Evolutionary conservation across 2,888 invertebrate species (phyloP), one percentile per base, ranked within the genome.

Genomic region (Campoplex nolae): DNA sequence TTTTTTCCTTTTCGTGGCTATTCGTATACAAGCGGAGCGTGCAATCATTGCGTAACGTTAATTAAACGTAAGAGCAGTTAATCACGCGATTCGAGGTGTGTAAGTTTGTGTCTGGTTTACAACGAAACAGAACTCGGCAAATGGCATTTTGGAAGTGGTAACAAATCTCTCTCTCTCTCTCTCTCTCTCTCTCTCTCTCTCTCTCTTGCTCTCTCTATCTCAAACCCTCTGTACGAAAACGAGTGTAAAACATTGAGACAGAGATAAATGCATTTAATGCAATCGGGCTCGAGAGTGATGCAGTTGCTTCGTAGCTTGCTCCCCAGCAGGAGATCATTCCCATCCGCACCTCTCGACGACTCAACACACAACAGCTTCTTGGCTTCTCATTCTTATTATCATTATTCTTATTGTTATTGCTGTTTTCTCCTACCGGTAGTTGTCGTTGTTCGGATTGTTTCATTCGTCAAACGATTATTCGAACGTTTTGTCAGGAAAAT

Each of bases 271-370:
- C 68, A 78, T 86, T 83, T 62, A 86, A 83, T 86, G 85, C 83
- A 86, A 74, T 71, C 82, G 85, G 73, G 74, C 62, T 32, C 80
- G 73, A 62, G 82, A 70, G 85, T 85, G 85, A 83, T 86, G 85
- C 82, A 75, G 85, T 83, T 86, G 74, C 68, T 65, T 42, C 75
- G 38, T 83, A 88, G 87, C 62, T 86, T 87, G 88, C 90, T 91
- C 89, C 90, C 85, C 91, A 85, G 91, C 91, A 88, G 91, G 91
- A 89, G 88, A 88, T 89, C 91, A 85, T 88, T 65, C 90, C 68
- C 77, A 67, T 74, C 82, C 78, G 78, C 78, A 78, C 83, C 83
- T 83, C 77, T 83, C 83, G 83, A 83, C 83, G 77, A 77, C 83
- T 83, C 71, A 71, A 83, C 77, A 83, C 83, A 70, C 81, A 62